phyloP scores from a whole-genome alignment of 37 sponge, comb jelly and placozoan genomes.

The Aplysina aerophoba region DNA sequence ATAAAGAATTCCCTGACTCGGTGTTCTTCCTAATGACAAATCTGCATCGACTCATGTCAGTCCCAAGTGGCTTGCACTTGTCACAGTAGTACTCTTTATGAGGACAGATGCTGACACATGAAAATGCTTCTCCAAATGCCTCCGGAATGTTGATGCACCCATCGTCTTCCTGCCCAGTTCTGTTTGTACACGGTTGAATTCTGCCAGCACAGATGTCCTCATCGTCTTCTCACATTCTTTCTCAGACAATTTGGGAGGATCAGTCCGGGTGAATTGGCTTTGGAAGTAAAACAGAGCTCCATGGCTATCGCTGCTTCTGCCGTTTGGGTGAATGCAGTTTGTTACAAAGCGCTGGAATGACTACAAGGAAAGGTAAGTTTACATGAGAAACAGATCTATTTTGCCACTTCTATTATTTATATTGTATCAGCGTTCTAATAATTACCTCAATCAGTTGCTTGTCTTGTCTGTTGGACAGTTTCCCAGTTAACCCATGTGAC shows the following conservation, averaged over 20 bases:
- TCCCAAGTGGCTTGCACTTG: slow-evolving; percentile 19
- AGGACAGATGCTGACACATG: slow-evolving; percentile 30
- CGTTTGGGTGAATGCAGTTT: slow-evolving; percentile 40
- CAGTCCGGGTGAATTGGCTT: slow-evolving; percentile 5
- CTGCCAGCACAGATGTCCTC: neutral
- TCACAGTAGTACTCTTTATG: slow-evolving; percentile 54
- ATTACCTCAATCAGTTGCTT: neutral
- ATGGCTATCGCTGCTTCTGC: slow-evolving; percentile 38
- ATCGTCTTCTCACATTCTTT: neutral
- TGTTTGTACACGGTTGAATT: slow-evolving; percentile 47
- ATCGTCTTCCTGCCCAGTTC: slow-evolving; percentile 19
- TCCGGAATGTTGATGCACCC: slow-evolving; percentile 22
- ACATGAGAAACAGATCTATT: too few species aligned
- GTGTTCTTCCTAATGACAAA: slow-evolving; percentile 4
- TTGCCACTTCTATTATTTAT: neutral
- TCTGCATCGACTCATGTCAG: slow-evolving; percentile 7
- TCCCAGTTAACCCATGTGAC: neutral
- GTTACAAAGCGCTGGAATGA: too few species aligned
- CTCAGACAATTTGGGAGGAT: neutral
- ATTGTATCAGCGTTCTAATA: too few species aligned
- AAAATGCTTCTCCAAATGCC: slow-evolving; percentile 39
- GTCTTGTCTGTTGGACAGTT: neutral
- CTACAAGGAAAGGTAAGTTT: too few species aligned
- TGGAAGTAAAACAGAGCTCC: slow-evolving; percentile 35
- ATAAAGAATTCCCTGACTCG: slow-evolving; percentile 43